A percentile compares a stretch with the other conserved stretches of the same genome.
Conservation (phyloP, 2,113 vertebrate species). For the Puma concolor region DNA sequence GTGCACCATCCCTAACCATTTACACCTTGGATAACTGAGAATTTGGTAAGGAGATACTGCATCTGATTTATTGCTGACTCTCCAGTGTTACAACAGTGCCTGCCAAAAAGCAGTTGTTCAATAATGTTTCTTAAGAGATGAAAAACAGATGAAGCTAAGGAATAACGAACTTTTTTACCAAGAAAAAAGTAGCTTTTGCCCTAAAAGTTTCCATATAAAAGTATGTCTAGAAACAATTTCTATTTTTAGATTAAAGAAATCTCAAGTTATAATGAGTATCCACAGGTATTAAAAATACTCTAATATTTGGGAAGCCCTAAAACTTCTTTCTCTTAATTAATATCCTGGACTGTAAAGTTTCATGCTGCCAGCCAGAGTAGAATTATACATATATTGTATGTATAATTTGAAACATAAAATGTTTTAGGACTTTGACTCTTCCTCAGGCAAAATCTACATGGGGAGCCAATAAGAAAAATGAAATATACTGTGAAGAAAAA, state of each 20-base stretch:
- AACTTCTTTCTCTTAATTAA: slow-evolving; percentile 33
- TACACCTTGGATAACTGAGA: background rate
- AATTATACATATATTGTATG: background rate
- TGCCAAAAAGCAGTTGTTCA: background rate
- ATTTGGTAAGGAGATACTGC: background rate
- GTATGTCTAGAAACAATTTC: background rate
- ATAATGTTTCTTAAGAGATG: background rate
- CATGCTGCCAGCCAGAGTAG: background rate
- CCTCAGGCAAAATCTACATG: slow-evolving; percentile 56
- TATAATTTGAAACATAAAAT: slow-evolving; percentile 29
- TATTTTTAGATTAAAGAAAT: slow-evolving; percentile 50
- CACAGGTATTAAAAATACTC: background rate
- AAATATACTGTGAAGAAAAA: background rate
- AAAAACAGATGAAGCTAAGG: slow-evolving; percentile 3
- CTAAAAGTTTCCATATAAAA: background rate
- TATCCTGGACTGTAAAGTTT: background rate
- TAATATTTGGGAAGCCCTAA: slow-evolving; percentile 16
- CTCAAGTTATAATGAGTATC: background rate
- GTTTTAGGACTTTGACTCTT: slow-evolving; percentile 55
- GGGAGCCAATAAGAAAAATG: slow-evolving; percentile 2
- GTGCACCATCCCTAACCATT: background rate
- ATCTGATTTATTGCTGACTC: background rate
- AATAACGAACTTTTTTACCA: background rate
- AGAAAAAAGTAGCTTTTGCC: background rate
- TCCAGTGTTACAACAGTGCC: background rate